These are phyloP conservation scores for Spermophilus dauricus DNA, from an alignment of 2,113 vertebrate genomes.

Conservation along the genomic window DNA sequence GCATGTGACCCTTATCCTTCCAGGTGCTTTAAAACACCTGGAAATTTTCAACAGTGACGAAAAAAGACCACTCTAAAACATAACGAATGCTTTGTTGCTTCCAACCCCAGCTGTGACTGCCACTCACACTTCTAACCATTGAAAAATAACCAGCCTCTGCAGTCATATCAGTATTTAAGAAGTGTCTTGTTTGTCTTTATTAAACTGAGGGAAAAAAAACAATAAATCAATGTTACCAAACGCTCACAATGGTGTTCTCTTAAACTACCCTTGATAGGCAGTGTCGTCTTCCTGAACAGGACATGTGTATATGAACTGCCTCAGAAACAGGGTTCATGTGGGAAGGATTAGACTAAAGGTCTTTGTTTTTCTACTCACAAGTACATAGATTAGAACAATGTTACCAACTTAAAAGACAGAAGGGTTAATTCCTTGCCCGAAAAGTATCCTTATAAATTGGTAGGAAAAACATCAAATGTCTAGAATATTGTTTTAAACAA, in stretches of 20 bases:
- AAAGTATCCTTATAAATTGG: slow-evolving; percentile 7
- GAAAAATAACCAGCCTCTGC: neutral
- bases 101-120: neutral
- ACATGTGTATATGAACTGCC: neutral
- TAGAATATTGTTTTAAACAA: slow-evolving; percentile 32
- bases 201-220: slow-evolving; percentile 36
- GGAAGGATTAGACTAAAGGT: neutral
- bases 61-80: neutral
- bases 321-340: neutral
- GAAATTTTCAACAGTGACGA: neutral
- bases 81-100: neutral
- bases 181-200: slow-evolving; percentile 18
- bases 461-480: neutral
- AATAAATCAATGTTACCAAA: slow-evolving; percentile 22
- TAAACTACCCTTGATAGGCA: neutral
- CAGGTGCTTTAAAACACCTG: neutral
- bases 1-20: neutral
- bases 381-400: neutral
- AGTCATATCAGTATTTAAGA: neutral
- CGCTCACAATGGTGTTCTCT: neutral
- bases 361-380: slow-evolving; percentile 6
- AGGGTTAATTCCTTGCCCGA: neutral
- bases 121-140: neutral
- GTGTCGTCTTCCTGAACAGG: neutral
- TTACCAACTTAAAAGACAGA: slow-evolving; percentile 25